A percentile compares a stretch with the other conserved stretches of the same genome.
These are phyloP conservation scores for Lytechinus variegatus DNA, from an alignment of 35 echinoderm and acorn worm genomes.

Conservation along the genomic window DNA sequence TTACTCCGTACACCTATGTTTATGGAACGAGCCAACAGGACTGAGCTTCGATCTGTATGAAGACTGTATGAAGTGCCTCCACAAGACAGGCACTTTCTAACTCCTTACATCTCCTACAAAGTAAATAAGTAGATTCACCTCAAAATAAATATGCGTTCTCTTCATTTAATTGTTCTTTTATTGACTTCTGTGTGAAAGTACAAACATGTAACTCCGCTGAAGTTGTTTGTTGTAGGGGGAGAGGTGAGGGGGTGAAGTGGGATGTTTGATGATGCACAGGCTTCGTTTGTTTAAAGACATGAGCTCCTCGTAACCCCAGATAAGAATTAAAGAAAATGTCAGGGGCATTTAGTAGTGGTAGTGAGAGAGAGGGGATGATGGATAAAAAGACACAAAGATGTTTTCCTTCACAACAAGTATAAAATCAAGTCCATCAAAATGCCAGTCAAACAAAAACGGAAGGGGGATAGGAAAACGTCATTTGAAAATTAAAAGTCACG, in stretches of 20 bases:
- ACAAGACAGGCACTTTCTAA: background rate
- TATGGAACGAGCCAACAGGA: background rate
- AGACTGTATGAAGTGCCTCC: too few species aligned
- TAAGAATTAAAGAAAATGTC: background rate
- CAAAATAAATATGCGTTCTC: slow-evolving; percentile 6
- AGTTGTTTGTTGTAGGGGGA: background rate
- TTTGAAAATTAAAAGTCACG: too few species aligned
- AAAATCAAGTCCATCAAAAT: too few species aligned
- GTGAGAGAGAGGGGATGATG: background rate
- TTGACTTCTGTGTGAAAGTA: background rate
- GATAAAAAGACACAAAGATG: too few species aligned
- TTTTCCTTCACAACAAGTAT: too few species aligned
- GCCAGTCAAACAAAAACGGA: too few species aligned
- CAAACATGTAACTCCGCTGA: background rate
- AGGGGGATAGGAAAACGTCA: too few species aligned
- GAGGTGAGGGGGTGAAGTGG: background rate
- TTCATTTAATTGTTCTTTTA: background rate
- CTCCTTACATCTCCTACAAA: background rate
- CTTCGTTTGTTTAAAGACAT: background rate
- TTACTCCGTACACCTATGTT: background rate
- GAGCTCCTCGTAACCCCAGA: background rate
- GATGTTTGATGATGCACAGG: background rate
- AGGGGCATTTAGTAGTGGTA: background rate
- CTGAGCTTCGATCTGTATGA: too few species aligned
- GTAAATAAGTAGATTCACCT: background rate